Evolutionary conservation across 2,113 vertebrate species (phyloP), one percentile per base, ranked within the genome.

Genomic region (Pithys albifrons): DNA sequence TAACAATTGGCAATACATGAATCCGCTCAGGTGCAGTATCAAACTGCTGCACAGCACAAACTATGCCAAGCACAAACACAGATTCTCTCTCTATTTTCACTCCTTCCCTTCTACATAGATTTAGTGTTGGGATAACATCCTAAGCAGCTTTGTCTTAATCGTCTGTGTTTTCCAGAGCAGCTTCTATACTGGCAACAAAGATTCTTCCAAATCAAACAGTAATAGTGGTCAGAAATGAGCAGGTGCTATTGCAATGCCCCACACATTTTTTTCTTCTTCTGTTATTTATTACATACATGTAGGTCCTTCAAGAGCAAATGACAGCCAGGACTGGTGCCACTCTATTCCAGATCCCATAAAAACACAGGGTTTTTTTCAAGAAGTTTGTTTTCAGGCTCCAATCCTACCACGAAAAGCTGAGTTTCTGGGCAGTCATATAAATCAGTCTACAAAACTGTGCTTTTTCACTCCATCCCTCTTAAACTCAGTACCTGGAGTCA

Each of bases 61-160:
- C n/a, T 20, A 49, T 4, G 20, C 15, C 43, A 54, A 81, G 45
- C 35, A 85, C 12, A 6, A 93, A 62, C 1, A 5, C 19, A 72
- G 31, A 28, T 55, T 58, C 39, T 39, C 29, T 69, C 27, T 46
- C 33, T 48, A 14, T 49, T 82, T 82, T 72, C 7, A 3, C 51
- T 80, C 29, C 31, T 55, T 72, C 64, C 23, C 18, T 48, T 83
- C 27, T 16, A 61, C 10, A 20, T 9, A 83, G 29, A 39, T 85
- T 79, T 52, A 77, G 76, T 1, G 0, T 59, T 58, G 20, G 39
- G 28, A 72, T 25, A 70, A 39, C 39, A 73, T 35, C 29, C 48
- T 80, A 88, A 70, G 64, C 67, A 93, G 78, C 31, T 94, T 76
- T 85, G 16, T 73, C 48, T 85, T 90, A 73, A 90, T 46, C 49